phyloP scores from a whole-genome alignment of 2,797 vertebrate genomes.

The Oreonectes daqikongensis region DNA sequence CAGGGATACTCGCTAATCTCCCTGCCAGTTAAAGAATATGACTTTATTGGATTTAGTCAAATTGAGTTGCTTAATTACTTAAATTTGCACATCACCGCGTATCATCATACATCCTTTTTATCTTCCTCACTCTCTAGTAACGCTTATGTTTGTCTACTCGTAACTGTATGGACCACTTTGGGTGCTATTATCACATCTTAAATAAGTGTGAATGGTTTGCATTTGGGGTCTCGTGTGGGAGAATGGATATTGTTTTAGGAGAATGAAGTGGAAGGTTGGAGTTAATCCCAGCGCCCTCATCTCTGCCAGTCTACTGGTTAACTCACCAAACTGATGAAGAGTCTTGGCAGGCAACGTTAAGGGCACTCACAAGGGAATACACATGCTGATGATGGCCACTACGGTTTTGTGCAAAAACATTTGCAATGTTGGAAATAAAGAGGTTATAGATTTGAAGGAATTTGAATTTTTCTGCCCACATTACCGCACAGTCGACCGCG shows the following conservation, averaged over 20 bases:
- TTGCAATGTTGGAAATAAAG: neutral
- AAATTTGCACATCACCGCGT: neutral
- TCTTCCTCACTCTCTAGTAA: slow-evolving; percentile 8
- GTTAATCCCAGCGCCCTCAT: slow-evolving; percentile 66
- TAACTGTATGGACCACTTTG: slow-evolving; percentile 25
- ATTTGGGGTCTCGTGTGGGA: slow-evolving; percentile 50
- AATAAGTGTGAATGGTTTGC: slow-evolving; percentile 32
- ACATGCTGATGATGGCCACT: slow-evolving; percentile 59
- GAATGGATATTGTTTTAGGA: slow-evolving; percentile 61
- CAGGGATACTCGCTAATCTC: slow-evolving; percentile 25
- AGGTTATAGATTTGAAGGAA: neutral
- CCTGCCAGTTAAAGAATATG: slow-evolving; percentile 8
- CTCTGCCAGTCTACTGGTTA: slow-evolving; percentile 65
- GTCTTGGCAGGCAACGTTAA: slow-evolving; percentile 64
- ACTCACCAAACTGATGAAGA: slow-evolving; percentile 71
- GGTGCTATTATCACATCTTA: slow-evolving; percentile 31
- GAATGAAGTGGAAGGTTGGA: slow-evolving; percentile 58
- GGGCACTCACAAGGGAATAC: slow-evolving; percentile 65
- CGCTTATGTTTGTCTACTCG: slow-evolving; percentile 39
- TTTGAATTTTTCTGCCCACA: neutral
- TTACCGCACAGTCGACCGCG: neutral
- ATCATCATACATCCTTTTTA: neutral
- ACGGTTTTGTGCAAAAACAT: slow-evolving; percentile 51
- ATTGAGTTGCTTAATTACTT: slow-evolving; percentile 4
- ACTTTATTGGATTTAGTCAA: slow-evolving; percentile 16